phyloP scores from a whole-genome alignment of 2,888 invertebrate genomes.

The Mactromeris polynyma region DNA sequence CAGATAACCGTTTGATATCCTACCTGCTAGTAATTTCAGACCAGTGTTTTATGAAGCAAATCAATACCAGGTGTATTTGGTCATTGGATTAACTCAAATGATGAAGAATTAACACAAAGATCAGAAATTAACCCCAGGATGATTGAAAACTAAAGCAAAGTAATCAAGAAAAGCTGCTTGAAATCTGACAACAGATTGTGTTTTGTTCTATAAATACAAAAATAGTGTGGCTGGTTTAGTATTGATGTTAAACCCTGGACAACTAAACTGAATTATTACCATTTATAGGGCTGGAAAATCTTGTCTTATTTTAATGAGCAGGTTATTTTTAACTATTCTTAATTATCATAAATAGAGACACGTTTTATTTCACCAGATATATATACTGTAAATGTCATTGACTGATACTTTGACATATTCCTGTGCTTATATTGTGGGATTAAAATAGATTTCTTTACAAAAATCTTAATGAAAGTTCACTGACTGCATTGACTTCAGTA shows the following conservation, averaged over 20 bases:
- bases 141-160: slow-evolving; percentile 2
- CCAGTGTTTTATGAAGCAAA: background rate
- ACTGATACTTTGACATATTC: background rate
- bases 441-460: background rate
- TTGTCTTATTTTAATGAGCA: too few relatives aligned
- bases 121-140: slow-evolving; percentile 20
- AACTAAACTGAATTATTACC: background rate
- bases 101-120: slow-evolving; percentile 18
- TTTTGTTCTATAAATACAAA: background rate
- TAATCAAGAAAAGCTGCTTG: background rate
- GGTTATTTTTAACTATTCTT: too few relatives aligned
- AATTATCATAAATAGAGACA: too few relatives aligned
- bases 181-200: slow-evolving; percentile 6
- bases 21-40: background rate
- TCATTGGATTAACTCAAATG: slow-evolving; percentile 19
- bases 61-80: slow-evolving; percentile 17
- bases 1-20: background rate
- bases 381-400: background rate
- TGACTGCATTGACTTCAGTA: too few relatives aligned
- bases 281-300: background rate
- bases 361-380: too few relatives aligned
- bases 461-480: background rate
- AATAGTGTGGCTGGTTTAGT: background rate
- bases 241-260: background rate
- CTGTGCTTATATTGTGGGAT: background rate